Base-by-base conservation (phyloP, 2,113 vertebrate species). In the Scortum barcoo region DNA sequence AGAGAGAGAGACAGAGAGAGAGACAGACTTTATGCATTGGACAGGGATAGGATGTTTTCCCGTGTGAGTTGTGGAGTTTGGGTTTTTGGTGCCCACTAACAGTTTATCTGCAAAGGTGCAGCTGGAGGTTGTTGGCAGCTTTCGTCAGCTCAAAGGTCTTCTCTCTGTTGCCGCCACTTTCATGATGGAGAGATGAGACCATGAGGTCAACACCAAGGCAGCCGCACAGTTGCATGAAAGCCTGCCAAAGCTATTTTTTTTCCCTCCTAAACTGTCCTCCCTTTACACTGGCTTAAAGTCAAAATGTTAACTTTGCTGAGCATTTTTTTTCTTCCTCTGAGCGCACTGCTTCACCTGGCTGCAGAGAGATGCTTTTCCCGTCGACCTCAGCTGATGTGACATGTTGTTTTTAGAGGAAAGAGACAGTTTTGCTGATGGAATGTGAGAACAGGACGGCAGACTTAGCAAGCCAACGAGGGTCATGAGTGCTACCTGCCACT, bases 91-190 rank as follows among this genome's bases (percentile, higher is more conserved):
- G 62, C 26, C 53, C 81, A 66, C 71, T 76, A 83, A 76, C 76
- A 82, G 70, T 91, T 94, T 92, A 94, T 94, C 94, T 93, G 81
- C 72, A 93, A 92, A 92, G 91, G 86, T 90, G 82, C 94, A 93
- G 93, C 87, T 89, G 84, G 56, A 76, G 85, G 79, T 72, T 87
- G 57, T 79, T 76, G 67, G 82, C 80, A 72, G 83, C 86, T 81
- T 84, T 71, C 24, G 28, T 83, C 77, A 73, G 84, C 85, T 91
- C 87, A 61, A 76, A 91, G 80, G 78, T 87, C 58, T 75, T 67
- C 51, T 68, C 54, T 82, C 80, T 80, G 40, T 54, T 20, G 71
- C 76, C 72, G 74, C 65, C 24, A 76, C 88, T 90, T 81, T 89
- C 74, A 84, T 92, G 88, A 88, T 84, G 63, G 53, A 79, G 80